A percentile compares a stretch with the other conserved stretches of the same genome.
These are phyloP conservation scores for Cyprinodon variegatus DNA, from an alignment of 2,113 vertebrate genomes.

Conservation along the genomic window DNA sequence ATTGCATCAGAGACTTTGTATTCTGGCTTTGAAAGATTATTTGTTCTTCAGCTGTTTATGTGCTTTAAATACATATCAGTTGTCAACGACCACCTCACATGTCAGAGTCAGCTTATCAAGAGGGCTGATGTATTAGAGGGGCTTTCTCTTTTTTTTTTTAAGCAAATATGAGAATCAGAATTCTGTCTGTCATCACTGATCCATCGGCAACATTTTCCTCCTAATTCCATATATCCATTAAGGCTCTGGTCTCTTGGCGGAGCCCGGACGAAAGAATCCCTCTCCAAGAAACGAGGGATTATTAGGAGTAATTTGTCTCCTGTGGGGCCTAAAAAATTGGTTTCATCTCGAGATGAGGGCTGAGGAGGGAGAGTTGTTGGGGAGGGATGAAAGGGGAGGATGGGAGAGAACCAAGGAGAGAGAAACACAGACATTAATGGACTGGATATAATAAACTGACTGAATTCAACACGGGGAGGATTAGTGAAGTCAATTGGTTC, in stretches of 20 bases:
- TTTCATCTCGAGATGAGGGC: constrained; percentile 54
- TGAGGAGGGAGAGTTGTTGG: constrained; percentile 19
- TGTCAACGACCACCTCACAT: constrained; percentile 32
- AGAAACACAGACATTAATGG: constrained; percentile 20
- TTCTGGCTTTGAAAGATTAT: constrained; percentile 25
- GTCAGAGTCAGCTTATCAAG: constrained; percentile 49
- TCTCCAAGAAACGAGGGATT: constrained; percentile 71
- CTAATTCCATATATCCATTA: constrained; percentile 68
- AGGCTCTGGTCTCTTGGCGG: constrained; percentile 43
- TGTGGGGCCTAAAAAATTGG: constrained; percentile 63
- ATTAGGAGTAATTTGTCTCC: constrained; percentile 71
- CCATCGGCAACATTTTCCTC: constrained; percentile 36
- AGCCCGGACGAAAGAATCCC: constrained; percentile 55
- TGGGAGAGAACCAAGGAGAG: constrained; percentile 11
- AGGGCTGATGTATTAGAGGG: constrained; percentile 1
- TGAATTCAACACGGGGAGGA: neutral
- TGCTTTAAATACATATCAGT: constrained; percentile 39
- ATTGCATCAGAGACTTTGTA: constrained; percentile 30
- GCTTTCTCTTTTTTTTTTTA: constrained; percentile 34
- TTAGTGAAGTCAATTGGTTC: constrained; percentile 3
- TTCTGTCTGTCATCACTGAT: constrained; percentile 40
- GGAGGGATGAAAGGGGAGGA: neutral
- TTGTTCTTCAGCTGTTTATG: constrained; percentile 35
- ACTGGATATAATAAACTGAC: neutral
- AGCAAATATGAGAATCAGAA: constrained; percentile 41